Conservation (phyloP, 2,888 invertebrate genomes). For the Petrolisthes cinctipes region DNA sequence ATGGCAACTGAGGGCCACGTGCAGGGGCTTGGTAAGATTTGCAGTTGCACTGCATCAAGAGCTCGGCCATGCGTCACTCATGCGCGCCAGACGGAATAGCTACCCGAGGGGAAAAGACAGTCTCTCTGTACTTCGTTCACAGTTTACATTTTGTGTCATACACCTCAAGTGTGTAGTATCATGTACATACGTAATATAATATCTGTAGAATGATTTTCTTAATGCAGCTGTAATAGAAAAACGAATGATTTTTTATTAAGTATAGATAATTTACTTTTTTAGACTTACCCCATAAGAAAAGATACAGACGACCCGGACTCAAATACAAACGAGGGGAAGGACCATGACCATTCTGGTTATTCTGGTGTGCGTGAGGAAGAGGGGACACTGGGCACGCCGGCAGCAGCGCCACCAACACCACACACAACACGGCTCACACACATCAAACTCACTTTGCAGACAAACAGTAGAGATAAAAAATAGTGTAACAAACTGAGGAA, state of each 20-base stretch:
- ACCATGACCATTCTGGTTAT: neutral
- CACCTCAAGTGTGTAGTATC: no score
- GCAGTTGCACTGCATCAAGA: constrained; percentile 54
- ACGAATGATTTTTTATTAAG: no score
- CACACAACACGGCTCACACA: neutral
- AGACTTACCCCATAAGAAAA: no score
- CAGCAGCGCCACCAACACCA: constrained; percentile 27
- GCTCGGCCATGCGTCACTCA: constrained; percentile 53
- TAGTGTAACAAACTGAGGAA: neutral
- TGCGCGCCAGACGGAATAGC: constrained; percentile 40
- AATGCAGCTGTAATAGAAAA: no score
- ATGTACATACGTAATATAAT: no score
- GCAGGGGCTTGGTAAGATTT: constrained; percentile 52
- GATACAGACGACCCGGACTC: neutral
- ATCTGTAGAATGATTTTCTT: no score
- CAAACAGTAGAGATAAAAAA: neutral
- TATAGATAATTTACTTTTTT: no score
- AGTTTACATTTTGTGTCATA: constrained; percentile 4
- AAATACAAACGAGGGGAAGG: constrained; percentile 19
- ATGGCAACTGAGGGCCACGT: constrained; percentile 44
- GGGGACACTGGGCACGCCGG: constrained; percentile 47
- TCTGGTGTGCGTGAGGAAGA: constrained; percentile 42
- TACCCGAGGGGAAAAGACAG: constrained; percentile 29
- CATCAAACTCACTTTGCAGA: no score
- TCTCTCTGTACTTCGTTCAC: constrained; percentile 36